Percentiles rank a stretch among this genome's conserved stretches.
Evolutionary conservation across 2,113 vertebrate genomes (phyloP).

Genomic region (Xiphorhynchus elegans): DNA sequence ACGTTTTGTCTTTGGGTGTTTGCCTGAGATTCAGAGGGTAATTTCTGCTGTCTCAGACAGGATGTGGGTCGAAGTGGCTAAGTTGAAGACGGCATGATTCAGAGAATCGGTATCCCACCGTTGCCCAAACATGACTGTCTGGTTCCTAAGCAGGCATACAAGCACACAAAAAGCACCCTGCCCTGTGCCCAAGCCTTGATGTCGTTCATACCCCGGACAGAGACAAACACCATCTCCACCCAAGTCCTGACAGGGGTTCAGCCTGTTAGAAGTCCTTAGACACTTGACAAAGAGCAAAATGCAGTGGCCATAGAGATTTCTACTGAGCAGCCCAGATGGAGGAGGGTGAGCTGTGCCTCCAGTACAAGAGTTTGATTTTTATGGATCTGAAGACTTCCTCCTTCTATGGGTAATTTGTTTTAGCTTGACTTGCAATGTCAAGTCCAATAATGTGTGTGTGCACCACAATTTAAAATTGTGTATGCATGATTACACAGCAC

Average conservation of each 20-base stretch:
- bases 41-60: background rate
- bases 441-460: background rate
- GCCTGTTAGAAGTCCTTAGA: background rate
- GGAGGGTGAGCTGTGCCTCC: background rate
- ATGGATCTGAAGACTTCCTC: background rate
- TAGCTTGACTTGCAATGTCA: background rate
- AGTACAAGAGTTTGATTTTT: background rate
- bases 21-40: background rate
- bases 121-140: background rate
- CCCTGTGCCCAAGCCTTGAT: background rate
- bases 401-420: slow-evolving; percentile 14
- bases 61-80: background rate
- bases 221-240: background rate
- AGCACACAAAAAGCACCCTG: background rate
- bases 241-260: background rate
- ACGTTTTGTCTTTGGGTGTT: background rate
- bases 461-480: background rate
- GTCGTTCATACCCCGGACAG: background rate
- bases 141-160: background rate
- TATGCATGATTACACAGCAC: slow-evolving; percentile 3
- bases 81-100: background rate
- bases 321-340: background rate
- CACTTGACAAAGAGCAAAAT: background rate
- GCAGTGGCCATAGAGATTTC: background rate
- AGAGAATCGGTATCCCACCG: background rate